Evolutionary conservation across 2,888 invertebrate species (phyloP), one percentile per base, ranked within the genome.

Genomic region (Cryptosula pallasiana): DNA sequence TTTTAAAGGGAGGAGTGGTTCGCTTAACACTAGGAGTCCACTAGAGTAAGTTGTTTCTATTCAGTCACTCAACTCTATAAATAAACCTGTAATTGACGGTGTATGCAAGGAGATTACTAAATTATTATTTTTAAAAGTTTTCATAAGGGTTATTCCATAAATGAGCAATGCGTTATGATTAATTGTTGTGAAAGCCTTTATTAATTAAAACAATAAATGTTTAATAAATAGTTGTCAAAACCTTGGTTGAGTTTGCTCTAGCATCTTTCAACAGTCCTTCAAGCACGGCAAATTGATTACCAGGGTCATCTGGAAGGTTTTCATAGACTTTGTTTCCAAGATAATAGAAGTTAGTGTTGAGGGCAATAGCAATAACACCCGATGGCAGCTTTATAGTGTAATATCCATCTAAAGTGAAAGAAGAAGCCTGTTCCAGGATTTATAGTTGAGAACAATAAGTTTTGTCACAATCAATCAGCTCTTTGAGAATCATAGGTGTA

Each of bases 311-410:
- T n/a, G 16, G n/a, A 35, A 75, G 74, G 74, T 88, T 87, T 71
- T 86, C 85, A 75, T 79, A 81, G 58, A 79, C 75, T 71, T 81
- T 78, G 76, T 82, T 81, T 63, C 80, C 81, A 45, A 77, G 76
- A 81, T 84, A 90, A 91, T 87, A 94, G 78, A 94, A 87, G 86
- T 94, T 94, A 69, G 95, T 95, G 87, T 95, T 95, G 76, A 95
- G 87, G 27, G 91, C 92, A 75, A 95, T 90, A 81, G 95, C 91
- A 78, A 93, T 89, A 71, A 94, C 89, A 80, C 91, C 91, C 81
- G 91, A 90, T 76, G 34, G 1, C 5, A 91, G 91, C 82, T 92
- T 92, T 83, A 93, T 92, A 76, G 92, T 91, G 86, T 95, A 95
- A 87, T 92, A 95, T 71, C 94, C 94, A 82, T 93, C 94, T 94